Evolutionary conservation across 1,140 invertebrate species (phyloP), one percentile per base, ranked within the genome.

Genomic region (Lepidotrigona ventralis): DNA sequence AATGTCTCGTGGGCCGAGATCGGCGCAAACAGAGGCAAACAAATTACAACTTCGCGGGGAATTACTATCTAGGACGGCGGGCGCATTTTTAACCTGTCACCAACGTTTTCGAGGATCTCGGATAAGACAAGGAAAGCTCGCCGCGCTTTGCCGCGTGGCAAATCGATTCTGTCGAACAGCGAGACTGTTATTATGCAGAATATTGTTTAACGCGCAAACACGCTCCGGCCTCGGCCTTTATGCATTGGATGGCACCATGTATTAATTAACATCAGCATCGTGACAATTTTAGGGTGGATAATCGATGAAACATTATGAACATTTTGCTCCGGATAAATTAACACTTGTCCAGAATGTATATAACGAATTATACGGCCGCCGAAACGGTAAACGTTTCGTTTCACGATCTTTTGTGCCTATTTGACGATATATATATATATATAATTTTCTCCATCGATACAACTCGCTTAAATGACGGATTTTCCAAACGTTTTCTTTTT

Each of bases 121-220:
- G 39, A 81, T 75, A 81, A 81, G 72, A 8, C 39, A 53, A 26
- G 68, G 68, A 81, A 53, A 68, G 51, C 29, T 56, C 26, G 15
- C 72, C 53, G n/a, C 12, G 63, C 21, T 8, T 19, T 14, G 15
- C 60, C 51, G 63, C n/a, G 17, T 39, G 29, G 53, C 72, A 26
- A 68, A 81, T 81, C 80, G 72, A 76, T 81, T 81, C 14, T 29
- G 73, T 81, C n/a, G 58, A 39, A 46, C 39, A 54, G 53, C 79
- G 56, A 54, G n/a, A 39, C 72, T 3, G 72, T 81, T 69, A 68
- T 81, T 81, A 81, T 56, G 53, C 58, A 29, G 51, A 64, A 81
- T 81, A 81, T 81, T 81, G 60, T 81, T 76, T 56, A 68, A 81
- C 66, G 66, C 1, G n/a, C 60, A 81, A 75, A 81, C 79, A 54